A percentile compares a stretch with the other conserved stretches of the same genome.
phyloP scores from a whole-genome alignment of 2,797 vertebrate genomes.

The Thunnus albacares region DNA sequence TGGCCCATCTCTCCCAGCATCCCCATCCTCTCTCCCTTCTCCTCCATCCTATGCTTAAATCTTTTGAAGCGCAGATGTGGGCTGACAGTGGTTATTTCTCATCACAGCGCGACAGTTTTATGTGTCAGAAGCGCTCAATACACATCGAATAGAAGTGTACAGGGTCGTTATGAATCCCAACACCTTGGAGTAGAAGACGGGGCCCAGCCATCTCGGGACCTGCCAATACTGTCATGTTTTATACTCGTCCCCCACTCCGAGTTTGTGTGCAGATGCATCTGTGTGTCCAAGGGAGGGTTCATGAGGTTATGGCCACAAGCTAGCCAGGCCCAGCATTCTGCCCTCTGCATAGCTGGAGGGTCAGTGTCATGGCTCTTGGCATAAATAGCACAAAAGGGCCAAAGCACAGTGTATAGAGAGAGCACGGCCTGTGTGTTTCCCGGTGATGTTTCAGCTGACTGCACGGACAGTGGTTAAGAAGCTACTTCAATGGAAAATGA shows the following conservation, averaged over 20 bases:
- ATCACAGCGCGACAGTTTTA: conserved; percentile 85
- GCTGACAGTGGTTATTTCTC: conserved; percentile 91
- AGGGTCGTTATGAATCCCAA: conserved; percentile 83
- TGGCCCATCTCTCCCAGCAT: conserved; percentile 24
- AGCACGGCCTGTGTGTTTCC: neutral
- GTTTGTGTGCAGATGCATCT: conserved; percentile 16
- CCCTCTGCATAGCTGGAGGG: conserved; percentile 32
- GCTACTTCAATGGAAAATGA: no score
- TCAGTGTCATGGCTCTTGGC: conserved; percentile 22
- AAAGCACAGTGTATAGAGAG: neutral
- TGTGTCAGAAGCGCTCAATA: conserved; percentile 90
- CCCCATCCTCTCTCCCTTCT: conserved; percentile 32
- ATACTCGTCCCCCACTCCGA: conserved; percentile 77
- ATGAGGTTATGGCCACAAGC: conserved; percentile 31
- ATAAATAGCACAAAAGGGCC: conserved; percentile 39
- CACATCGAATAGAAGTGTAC: conserved; percentile 83
- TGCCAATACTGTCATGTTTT: conserved; percentile 86
- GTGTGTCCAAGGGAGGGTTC: conserved; percentile 32
- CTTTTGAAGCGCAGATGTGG: conserved; percentile 83
- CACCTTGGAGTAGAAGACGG: conserved; percentile 74
- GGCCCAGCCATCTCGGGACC: conserved; percentile 74
- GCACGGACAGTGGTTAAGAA: neutral
- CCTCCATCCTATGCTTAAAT: conserved; percentile 85
- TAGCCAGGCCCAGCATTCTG: conserved; percentile 10
- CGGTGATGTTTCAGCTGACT: conserved; percentile 23